Evolutionary conservation across 2,888 invertebrate species (phyloP), one percentile per base, ranked within the genome.

Genomic region (Deilephila porcellus): DNA sequence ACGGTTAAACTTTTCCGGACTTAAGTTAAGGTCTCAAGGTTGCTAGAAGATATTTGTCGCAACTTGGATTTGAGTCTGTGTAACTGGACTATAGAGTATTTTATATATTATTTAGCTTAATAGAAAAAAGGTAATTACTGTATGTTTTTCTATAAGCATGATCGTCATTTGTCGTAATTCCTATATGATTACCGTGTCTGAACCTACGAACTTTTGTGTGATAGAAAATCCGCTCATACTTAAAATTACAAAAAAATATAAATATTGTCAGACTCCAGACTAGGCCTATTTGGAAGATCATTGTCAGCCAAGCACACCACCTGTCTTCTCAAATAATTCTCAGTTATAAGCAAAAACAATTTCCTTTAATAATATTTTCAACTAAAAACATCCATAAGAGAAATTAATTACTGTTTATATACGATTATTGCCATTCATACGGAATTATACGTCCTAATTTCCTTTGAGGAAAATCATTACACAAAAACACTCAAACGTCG

Each of bases 1-100:
- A 86, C 80, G 86, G 85, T 83, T 77, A 81, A 90, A 89, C 84
- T 89, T 90, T 83, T 76, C 81, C 83, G 84, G 85, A 85, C 86
- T 81, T 67, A 45, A 25, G 25, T 25, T 25, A 25, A 67, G 75
- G 79, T 78, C 76, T 76, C 73, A 67, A 52, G 67, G 52, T 20
- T 67, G 62, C 73, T 74, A 78, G 76, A 74, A 79, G 78, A 81
- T 86, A 86, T 86, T 87, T 85, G 86, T 82, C 82, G 80, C 80
- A 81, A 78, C 45, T 52, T 45, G 52, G 17, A 67, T 52, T 67
- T 67, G 17, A 67, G 25, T 45, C 52, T 25, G 20, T 67, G 37
- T 37, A 29, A 52, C 45, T 52, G 67, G 11, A 25, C 5, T 14
- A 25, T 52, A 4, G 25, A 67, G 19, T 37, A 7, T 1, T 52